Evolutionary conservation across 2,888 invertebrate genomes (phyloP), one percentile per base, ranked within the genome.

Genomic region (Megastigmus dorsalis): DNA sequence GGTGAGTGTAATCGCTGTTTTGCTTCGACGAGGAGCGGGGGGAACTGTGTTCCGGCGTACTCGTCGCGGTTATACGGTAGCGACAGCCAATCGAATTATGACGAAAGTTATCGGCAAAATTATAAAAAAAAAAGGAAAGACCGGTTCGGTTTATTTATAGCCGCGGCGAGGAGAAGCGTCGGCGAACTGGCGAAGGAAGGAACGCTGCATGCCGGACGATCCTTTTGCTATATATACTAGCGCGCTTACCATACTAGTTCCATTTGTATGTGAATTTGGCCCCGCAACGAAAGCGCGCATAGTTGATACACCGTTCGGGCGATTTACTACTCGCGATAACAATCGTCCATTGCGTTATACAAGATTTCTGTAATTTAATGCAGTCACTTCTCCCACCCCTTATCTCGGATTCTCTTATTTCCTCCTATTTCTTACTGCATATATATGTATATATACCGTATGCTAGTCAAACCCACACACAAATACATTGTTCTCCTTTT

Each of bases 61-160:
- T n/a, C n/a, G n/a, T n/a, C n/a, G n/a, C n/a, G n/a, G n/a, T n/a
- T n/a, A n/a, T n/a, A n/a, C n/a, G n/a, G n/a, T n/a, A n/a, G n/a
- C n/a, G n/a, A n/a, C n/a, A n/a, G n/a, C n/a, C n/a, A n/a, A n/a
- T n/a, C n/a, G n/a, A n/a, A n/a, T n/a, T n/a, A 28, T 38, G 38
- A 50, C 57, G 43, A 38, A 68, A 68, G 38, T 41, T 70, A 60
- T 65, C 38, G 30, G 43, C 45, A 30, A 36, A 63, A 45, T 54
- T 55, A 52, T 13, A 41, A 10, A 23, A 62, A 65, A 72, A 65
- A 38, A 65, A 2, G 36, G 28, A 63, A 57, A 72, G 59, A 65
- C 62, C 54, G 63, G 62, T 63, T 63, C 52, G 30, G 18, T 45
- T 62, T 65, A 65, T 71, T 71, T 63, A 63, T 71, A 57, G 45